A percentile compares a stretch with the other conserved stretches of the same genome.
Conservation (phyloP, 2,113 vertebrate species). For the Plestiodon gilberti region DNA sequence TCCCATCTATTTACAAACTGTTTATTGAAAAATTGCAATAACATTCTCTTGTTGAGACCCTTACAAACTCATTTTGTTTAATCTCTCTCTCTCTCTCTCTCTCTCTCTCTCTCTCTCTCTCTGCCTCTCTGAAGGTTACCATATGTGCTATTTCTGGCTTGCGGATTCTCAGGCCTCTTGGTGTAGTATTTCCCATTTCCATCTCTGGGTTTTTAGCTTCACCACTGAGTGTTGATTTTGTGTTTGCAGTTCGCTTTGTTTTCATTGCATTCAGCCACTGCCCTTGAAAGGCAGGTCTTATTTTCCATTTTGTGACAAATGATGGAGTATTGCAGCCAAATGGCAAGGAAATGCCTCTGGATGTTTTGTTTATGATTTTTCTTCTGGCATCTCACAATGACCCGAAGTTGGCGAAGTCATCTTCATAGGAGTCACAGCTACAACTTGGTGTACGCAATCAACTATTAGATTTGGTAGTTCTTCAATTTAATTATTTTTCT, state of each 20-base stretch:
- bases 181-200: conserved; percentile 47
- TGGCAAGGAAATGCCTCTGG: conserved; percentile 53
- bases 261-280: conserved; percentile 25
- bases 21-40: conserved; percentile 61
- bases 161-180: conserved; percentile 10
- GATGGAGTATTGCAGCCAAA: conserved; percentile 61
- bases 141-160: conserved; percentile 15
- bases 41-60: conserved; percentile 61
- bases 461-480: conserved; percentile 57
- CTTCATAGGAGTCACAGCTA: conserved; percentile 46
- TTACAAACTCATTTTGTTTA: conserved; percentile 31
- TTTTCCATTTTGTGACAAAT: conserved; percentile 69
- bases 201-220: conserved; percentile 53
- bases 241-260: conserved; percentile 47
- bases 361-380: conserved; percentile 62
- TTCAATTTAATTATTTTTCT: conserved; percentile 66
- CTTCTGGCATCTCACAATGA: conserved; percentile 52
- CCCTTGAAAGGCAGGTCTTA: conserved; percentile 47
- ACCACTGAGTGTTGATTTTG: conserved; percentile 43
- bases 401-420: conserved; percentile 50
- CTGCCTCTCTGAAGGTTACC: conserved; percentile 43
- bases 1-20: conserved; percentile 38
- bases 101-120: conserved; percentile 51
- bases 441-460: conserved; percentile 59
- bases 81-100: conserved; percentile 52